Evolutionary conservation across 2,888 invertebrate species (phyloP), one percentile per base, ranked within the genome.

Genomic region (Trissolcus japonicus): DNA sequence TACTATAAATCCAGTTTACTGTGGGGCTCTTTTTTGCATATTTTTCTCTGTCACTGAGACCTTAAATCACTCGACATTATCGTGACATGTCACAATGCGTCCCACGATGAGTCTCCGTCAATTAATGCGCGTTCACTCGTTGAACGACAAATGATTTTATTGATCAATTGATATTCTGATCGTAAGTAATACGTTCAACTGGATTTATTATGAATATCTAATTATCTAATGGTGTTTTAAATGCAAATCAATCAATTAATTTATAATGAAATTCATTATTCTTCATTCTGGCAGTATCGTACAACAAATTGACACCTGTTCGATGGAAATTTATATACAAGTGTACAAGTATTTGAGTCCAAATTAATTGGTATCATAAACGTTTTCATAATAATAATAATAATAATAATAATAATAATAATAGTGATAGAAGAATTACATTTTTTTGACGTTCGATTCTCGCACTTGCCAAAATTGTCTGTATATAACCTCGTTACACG

Each of bases 391-490:
- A 4, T 25, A 6, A 25, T 25, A 6, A 25, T 25, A 4, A 25
- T 25, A 25, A 4, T 21, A 21, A 69, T 69, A 63, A 72, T 57
- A 79, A 67, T 73, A 54, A 55, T n/a, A n/a, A n/a, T n/a, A n/a
- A n/a, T n/a, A n/a, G n/a, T n/a, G n/a, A n/a, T 56, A 67, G 73
- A 66, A 67, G 71, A 61, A 76, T 59, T 66, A 63, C 17, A 29
- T 55, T 35, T 21, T n/a, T 63, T 59, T 59, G 72, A 72, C 71
- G 66, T 78, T 74, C 75, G 78, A 78, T 75, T 78, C 71, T 68
- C 50, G n/a, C n/a, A 68, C 83, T 82, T 79, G 82, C 81, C 82
- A 79, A 83, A 84, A 83, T 83, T 82, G 81, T 80, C 82, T 76
- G 69, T 56, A 72, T 71, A 74, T 71, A 79, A 79, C 81, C 82